A percentile compares a stretch with the other conserved stretches of the same genome.
Conservation (phyloP, 2,113 vertebrate genomes). For the Pipa parva region DNA sequence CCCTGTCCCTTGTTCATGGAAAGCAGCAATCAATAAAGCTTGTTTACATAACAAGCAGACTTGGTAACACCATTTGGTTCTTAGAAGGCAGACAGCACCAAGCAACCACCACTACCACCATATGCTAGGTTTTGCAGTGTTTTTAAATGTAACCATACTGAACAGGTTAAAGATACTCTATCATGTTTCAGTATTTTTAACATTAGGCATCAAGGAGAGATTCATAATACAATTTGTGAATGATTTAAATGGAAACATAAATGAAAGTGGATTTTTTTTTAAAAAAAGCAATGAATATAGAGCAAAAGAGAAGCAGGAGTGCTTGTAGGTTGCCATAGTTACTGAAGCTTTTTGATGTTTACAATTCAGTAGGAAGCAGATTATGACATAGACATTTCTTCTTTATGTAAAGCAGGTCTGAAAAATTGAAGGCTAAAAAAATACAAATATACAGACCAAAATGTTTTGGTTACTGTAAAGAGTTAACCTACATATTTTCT, state of each 20-base stretch:
- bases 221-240: constrained; percentile 1
- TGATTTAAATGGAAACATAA: background rate
- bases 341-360: constrained; percentile 5
- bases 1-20: too few species aligned
- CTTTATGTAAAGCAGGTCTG: constrained; percentile 10
- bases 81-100: too few species aligned
- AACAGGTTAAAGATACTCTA: background rate
- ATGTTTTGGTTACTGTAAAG: constrained; percentile 21
- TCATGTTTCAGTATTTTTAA: background rate
- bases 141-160: too few species aligned
- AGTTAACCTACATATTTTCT: constrained; percentile 12
- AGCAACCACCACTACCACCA: too few species aligned
- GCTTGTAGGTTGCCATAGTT: constrained; percentile 4
- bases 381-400: constrained; percentile 7
- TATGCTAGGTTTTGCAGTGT: too few species aligned
- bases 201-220: background rate
- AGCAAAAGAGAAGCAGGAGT: background rate
- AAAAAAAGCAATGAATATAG: background rate
- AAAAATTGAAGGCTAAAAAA: constrained; percentile 22
- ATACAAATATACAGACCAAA: constrained; percentile 4
- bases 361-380: constrained; percentile 9
- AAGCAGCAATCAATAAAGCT: too few species aligned
- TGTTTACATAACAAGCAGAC: too few species aligned
- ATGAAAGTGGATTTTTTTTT: background rate
- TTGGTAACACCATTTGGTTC: too few species aligned